A percentile compares a stretch with the other conserved stretches of the same genome.
Evolutionary conservation across 1,140 invertebrate species (phyloP).

Genomic region (Pseudomyrmex cubaensis): DNA sequence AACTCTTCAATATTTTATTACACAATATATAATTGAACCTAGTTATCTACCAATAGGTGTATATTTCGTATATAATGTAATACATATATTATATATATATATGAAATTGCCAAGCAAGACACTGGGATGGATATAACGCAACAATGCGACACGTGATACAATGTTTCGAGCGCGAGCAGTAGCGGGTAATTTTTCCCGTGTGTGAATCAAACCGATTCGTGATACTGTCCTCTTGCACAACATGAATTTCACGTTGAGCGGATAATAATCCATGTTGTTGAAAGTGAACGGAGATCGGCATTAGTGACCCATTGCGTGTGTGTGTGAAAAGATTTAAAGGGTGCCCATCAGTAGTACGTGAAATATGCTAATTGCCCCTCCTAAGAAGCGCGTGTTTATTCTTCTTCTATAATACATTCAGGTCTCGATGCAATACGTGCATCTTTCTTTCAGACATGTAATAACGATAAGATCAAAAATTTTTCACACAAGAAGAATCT

Average conservation of each 20-base stretch:
- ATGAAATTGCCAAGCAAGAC: background rate
- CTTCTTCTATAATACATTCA: too few relatives aligned
- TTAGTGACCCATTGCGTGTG: constrained; percentile 33
- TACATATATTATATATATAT: too few relatives aligned
- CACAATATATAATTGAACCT: constrained; percentile 21
- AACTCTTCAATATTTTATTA: too few relatives aligned
- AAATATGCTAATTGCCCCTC: constrained; percentile 37
- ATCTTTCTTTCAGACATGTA: too few relatives aligned
- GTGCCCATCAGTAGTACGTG: constrained; percentile 43
- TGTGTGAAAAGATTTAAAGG: constrained; percentile 46
- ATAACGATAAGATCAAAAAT: too few relatives aligned
- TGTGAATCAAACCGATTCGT: constrained; percentile 51
- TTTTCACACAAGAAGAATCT: too few relatives aligned
- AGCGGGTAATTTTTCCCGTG: background rate
- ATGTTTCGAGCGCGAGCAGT: background rate
- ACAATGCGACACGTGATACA: constrained; percentile 27
- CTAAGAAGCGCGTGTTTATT: background rate
- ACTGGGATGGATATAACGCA: background rate
- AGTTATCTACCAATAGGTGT: background rate
- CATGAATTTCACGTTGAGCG: constrained; percentile 16
- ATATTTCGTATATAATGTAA: background rate
- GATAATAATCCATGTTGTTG: constrained; percentile 72
- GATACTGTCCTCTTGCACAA: constrained; percentile 73
- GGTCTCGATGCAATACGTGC: too few relatives aligned
- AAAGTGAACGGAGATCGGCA: constrained; percentile 74